Evolutionary conservation across 2,113 vertebrate genomes (phyloP).

Genomic region (Notechis scutatus): DNA sequence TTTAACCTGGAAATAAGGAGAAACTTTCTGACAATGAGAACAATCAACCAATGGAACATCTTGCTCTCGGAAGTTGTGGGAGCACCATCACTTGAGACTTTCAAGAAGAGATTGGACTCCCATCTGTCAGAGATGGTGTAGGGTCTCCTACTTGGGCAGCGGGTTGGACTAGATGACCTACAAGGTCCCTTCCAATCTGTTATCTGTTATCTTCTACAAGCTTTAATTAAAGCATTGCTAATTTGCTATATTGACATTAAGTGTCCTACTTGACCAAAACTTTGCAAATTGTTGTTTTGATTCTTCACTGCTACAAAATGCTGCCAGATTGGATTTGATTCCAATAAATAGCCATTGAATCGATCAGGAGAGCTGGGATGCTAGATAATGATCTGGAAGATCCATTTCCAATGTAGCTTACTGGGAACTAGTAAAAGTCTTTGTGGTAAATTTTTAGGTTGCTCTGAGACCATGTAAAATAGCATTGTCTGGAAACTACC

Average conservation of each 20-base stretch:
- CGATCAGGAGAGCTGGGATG: background rate
- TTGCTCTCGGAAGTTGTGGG: no score
- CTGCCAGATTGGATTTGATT: background rate
- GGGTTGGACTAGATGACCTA: no score
- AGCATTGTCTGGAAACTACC: background rate
- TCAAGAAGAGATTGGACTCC: no score
- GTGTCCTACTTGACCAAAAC: background rate
- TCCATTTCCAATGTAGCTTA: background rate
- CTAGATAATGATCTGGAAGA: background rate
- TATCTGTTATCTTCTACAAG: background rate
- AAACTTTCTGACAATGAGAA: no score
- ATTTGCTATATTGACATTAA: background rate
- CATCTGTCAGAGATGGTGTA: no score
- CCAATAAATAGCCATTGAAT: background rate
- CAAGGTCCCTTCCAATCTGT: no score
- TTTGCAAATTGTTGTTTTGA: background rate
- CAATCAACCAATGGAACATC: no score
- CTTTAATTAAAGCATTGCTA: background rate
- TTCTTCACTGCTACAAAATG: background rate
- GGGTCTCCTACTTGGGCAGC: no score
- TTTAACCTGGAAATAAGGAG: no score
- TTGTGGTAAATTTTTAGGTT: background rate
- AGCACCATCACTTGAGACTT: no score
- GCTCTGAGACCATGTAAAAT: background rate
- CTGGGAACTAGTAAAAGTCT: background rate